phyloP scores from a whole-genome alignment of 2,797 vertebrate species.

The Eidolon dupreanum region DNA sequence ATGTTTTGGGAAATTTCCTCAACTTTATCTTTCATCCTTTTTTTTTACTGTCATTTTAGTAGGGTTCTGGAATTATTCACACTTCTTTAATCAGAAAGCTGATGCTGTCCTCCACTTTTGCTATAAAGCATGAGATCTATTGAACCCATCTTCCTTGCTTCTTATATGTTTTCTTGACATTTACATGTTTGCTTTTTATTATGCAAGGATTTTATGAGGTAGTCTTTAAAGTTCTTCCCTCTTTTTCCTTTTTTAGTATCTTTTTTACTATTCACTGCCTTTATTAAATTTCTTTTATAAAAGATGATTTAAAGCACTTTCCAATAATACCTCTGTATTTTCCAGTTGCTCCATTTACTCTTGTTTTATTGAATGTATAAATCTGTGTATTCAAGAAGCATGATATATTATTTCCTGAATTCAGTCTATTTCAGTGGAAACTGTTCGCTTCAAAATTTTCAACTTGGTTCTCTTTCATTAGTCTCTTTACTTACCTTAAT shows the following conservation, averaged over 20 bases:
- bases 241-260: not conserved
- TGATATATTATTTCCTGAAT: not conserved
- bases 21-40: not conserved
- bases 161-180: slow-evolving; percentile 25
- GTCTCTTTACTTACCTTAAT: not conserved
- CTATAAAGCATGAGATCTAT: not conserved
- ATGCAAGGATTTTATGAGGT: not conserved
- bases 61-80: not conserved
- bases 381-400: not conserved
- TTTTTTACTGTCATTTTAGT: not conserved
- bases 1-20: not conserved
- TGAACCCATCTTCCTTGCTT: not conserved
- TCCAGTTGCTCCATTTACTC: not conserved
- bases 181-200: slow-evolving; percentile 36
- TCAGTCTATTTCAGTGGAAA: not conserved
- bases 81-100: not conserved
- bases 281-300: slow-evolving; percentile 19
- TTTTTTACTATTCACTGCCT: slow-evolving; percentile 12
- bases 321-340: not conserved
- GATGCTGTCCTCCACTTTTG: not conserved
- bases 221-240: not conserved
- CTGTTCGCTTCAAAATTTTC: not conserved
- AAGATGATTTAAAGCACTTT: slow-evolving; percentile 43
- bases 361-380: not conserved
- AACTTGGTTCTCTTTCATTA: slow-evolving; percentile 22